These are phyloP conservation scores for Rhinichthys klamathensis DNA, from an alignment of 2,113 vertebrate species.

Conservation along the genomic window DNA sequence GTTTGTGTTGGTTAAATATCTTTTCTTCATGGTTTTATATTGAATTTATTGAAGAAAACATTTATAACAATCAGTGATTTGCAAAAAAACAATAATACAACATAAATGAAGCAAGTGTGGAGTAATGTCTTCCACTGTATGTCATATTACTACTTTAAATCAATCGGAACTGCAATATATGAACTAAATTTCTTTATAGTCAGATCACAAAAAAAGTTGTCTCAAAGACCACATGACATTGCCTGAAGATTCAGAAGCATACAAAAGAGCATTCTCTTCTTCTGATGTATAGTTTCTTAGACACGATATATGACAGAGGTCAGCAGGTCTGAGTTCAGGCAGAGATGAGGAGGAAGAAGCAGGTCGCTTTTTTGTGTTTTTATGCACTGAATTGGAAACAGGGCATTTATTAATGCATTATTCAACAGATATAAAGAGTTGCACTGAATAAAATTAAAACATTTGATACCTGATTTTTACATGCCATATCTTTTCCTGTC, in stretches of 20 bases:
- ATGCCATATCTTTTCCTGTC: constrained; percentile 26
- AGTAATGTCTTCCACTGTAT: not conserved
- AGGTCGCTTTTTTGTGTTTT: constrained; percentile 46
- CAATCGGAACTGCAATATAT: not conserved
- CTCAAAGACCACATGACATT: not conserved
- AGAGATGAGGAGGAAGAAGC: not conserved
- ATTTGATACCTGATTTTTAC: constrained; percentile 64
- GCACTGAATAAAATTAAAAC: not conserved
- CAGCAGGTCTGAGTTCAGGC: constrained; percentile 44
- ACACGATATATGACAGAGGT: not conserved
- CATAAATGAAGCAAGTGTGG: not conserved
- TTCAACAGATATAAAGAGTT: not conserved
- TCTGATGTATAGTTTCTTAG: constrained; percentile 33
- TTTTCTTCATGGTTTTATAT: not conserved
- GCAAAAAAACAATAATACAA: not conserved
- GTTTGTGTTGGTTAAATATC: not conserved
- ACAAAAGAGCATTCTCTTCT: not conserved
- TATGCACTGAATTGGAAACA: constrained; percentile 51
- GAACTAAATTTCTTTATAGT: not conserved
- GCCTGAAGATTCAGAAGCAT: not conserved
- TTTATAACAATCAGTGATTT: not conserved
- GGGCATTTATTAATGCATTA: not conserved
- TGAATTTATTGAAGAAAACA: not conserved
- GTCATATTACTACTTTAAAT: not conserved
- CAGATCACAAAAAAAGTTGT: not conserved